phyloP scores from a whole-genome alignment of 2,888 invertebrate genomes.

The Lysandra bellargus region DNA sequence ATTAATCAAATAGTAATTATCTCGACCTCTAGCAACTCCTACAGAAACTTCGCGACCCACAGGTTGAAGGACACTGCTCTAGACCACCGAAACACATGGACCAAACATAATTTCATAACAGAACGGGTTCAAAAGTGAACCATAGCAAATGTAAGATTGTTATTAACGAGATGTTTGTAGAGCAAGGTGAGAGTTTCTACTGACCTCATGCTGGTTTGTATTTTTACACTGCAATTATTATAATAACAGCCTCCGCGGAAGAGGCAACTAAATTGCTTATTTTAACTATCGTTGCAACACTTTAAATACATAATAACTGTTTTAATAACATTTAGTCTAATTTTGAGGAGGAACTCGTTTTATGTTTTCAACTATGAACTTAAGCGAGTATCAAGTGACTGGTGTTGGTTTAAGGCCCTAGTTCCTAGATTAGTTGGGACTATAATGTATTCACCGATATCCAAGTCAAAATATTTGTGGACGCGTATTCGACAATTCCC shows the following conservation, averaged over 20 bases:
- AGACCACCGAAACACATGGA: too few species aligned
- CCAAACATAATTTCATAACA: background rate
- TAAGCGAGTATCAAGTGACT: background rate
- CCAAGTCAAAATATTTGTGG: too few species aligned
- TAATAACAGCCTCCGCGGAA: conserved; percentile 35
- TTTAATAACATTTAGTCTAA: background rate
- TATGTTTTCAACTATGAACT: background rate
- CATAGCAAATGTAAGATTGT: conserved; percentile 1
- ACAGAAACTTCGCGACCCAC: too few species aligned
- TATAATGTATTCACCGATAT: too few species aligned
- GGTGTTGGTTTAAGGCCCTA: too few species aligned
- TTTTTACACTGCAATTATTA: conserved; percentile 35
- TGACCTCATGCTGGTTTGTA: conserved; percentile 35
- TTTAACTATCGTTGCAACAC: conserved; percentile 16
- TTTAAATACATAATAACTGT: conserved; percentile 8
- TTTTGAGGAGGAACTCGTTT: background rate
- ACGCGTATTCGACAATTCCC: too few species aligned
- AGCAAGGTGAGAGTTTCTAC: conserved; percentile 42
- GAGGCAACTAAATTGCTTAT: conserved; percentile 13
- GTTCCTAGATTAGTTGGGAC: too few species aligned
- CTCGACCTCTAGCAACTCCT: too few species aligned
- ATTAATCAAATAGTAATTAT: too few species aligned
- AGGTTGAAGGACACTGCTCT: too few species aligned
- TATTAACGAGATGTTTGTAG: conserved; percentile 36
- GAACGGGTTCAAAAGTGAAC: background rate